phyloP scores from a whole-genome alignment of 2,113 vertebrate genomes.

The Pterocles gutturalis region DNA sequence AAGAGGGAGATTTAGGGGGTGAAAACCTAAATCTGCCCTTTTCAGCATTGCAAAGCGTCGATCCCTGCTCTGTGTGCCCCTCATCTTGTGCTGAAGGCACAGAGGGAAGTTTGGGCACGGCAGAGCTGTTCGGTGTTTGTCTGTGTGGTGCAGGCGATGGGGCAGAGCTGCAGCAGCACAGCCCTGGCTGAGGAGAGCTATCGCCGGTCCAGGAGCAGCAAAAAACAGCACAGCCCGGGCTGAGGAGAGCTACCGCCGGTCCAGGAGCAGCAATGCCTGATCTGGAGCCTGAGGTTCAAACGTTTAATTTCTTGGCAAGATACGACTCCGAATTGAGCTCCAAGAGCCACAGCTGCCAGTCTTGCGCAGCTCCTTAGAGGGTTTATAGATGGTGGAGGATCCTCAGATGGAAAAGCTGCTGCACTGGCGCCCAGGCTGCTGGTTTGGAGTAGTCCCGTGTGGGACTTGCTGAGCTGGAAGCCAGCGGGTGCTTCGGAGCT shows the following conservation, averaged over 20 bases:
- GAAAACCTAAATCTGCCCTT: background rate
- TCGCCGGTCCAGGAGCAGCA: background rate
- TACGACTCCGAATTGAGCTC: background rate
- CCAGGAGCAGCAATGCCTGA: background rate
- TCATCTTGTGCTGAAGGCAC: accelerated
- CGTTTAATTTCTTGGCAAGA: background rate
- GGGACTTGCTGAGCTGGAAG: background rate
- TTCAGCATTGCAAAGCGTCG: background rate
- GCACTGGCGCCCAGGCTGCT: background rate
- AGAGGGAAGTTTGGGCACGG: accelerated
- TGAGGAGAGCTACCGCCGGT: background rate
- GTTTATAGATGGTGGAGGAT: background rate
- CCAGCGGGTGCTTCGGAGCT: accelerated
- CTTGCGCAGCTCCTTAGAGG: accelerated
- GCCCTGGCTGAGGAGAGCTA: background rate
- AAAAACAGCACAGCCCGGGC: background rate
- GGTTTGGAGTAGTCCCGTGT: background rate
- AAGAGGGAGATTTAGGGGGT: background rate
- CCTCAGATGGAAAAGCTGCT: background rate
- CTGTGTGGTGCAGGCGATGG: accelerated
- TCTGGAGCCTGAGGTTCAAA: background rate
- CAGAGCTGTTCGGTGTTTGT: accelerated
- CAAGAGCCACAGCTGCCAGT: accelerated
- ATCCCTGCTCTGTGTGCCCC: background rate
- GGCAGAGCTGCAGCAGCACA: background rate